These are phyloP conservation scores for Acanthosoma haemorrhoidale DNA, from an alignment of 2,888 invertebrate genomes.

Conservation along the genomic window DNA sequence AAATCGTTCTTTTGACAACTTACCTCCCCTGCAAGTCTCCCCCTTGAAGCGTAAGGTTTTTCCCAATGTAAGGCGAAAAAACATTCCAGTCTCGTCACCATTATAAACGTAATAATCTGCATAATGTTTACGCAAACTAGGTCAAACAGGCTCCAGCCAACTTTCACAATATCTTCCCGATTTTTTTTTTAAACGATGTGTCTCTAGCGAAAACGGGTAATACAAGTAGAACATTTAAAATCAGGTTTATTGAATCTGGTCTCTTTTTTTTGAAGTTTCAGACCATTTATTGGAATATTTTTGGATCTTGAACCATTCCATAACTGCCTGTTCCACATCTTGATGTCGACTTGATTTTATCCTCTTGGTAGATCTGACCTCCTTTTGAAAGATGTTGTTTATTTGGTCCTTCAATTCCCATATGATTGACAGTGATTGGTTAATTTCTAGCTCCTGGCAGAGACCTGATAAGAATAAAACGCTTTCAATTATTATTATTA, in stretches of 20 bases:
- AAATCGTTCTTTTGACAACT: conserved; percentile 43
- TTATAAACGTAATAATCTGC: conserved; percentile 41
- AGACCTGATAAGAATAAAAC: no score
- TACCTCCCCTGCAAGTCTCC: conserved; percentile 44
- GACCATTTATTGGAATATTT: no score
- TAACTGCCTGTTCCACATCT: neutral
- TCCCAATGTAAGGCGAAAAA: conserved; percentile 41
- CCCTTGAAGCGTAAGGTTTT: conserved; percentile 42
- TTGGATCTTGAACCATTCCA: neutral
- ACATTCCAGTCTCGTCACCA: conserved; percentile 43
- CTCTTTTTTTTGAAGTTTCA: neutral
- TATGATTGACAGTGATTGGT: neutral
- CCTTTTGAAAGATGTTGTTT: neutral
- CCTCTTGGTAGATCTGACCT: neutral
- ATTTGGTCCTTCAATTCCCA: neutral
- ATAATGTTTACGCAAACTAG: neutral
- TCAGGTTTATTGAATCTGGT: neutral
- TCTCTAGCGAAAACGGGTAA: neutral
- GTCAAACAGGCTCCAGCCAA: no score
- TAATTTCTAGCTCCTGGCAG: neutral
- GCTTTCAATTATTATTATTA: no score
- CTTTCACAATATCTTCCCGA: neutral
- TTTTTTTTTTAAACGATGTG: neutral
- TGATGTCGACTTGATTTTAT: neutral
- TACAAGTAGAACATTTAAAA: neutral